A percentile compares a stretch with the other conserved stretches of the same genome.
Conservation (phyloP, 2,113 vertebrate species). For the Oxygymnocypris stewartii region DNA sequence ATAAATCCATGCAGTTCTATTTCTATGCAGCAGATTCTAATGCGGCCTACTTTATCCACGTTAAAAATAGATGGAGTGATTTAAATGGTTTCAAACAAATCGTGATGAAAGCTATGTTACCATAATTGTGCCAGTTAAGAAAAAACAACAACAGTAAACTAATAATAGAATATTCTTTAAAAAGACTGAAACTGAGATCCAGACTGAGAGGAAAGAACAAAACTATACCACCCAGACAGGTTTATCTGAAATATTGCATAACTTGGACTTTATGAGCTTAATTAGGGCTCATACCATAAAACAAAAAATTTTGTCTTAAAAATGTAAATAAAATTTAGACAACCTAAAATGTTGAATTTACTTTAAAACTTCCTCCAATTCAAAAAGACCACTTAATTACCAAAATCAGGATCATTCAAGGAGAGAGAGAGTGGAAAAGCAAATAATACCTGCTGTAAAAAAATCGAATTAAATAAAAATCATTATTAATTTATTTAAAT, state of each 20-base stretch:
- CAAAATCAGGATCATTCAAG: too few relatives aligned
- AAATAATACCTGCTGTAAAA: too few relatives aligned
- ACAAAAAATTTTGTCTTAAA: background rate
- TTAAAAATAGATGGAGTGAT: background rate
- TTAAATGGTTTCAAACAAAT: constrained; percentile 11
- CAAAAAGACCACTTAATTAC: background rate
- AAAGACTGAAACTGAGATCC: background rate
- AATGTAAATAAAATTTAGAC: background rate
- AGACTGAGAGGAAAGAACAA: background rate
- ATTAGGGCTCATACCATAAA: background rate
- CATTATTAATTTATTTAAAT: too few relatives aligned
- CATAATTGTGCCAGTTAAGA: constrained; percentile 8
- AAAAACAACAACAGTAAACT: background rate
- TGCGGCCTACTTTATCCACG: background rate
- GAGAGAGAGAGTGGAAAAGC: too few relatives aligned
- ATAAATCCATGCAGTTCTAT: background rate
- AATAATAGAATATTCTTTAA: background rate
- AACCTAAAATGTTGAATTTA: background rate
- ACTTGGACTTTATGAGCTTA: background rate
- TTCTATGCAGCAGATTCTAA: background rate
- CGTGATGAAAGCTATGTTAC: background rate
- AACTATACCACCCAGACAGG: background rate
- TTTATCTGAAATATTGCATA: background rate
- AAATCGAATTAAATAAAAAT: too few relatives aligned
- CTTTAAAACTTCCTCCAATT: background rate